phyloP scores from a whole-genome alignment of 2,113 vertebrate species.

The Plestiodon gilberti region DNA sequence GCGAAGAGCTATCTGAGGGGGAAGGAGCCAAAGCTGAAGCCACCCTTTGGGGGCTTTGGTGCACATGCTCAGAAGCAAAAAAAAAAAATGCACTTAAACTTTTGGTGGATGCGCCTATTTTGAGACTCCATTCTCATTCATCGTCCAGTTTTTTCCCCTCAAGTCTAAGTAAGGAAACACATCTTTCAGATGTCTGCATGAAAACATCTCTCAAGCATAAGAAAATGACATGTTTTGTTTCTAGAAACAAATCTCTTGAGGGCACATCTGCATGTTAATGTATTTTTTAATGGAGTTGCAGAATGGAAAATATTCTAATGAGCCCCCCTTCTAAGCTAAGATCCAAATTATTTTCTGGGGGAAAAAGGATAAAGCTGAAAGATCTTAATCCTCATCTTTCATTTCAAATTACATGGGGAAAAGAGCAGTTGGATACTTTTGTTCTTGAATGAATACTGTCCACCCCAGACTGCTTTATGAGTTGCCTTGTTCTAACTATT shows the following conservation, averaged over 20 bases:
- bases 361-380: slow-evolving; percentile 51
- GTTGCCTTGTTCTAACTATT: slow-evolving; percentile 41
- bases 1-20: not conserved
- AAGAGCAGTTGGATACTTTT: slow-evolving; percentile 35
- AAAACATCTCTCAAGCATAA: slow-evolving; percentile 15
- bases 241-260: slow-evolving; percentile 29
- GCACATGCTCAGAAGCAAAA: slow-evolving; percentile 6
- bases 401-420: slow-evolving; percentile 59
- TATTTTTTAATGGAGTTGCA: not conserved
- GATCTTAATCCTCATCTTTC: slow-evolving; percentile 57
- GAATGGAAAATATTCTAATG: slow-evolving; percentile 55
- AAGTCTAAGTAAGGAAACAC: rapidly evolving
- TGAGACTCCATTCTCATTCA: not conserved
- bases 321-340: slow-evolving; percentile 43
- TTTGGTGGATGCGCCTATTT: not conserved
- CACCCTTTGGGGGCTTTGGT: not conserved
- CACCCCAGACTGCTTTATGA: slow-evolving; percentile 23
- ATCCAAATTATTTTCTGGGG: slow-evolving; percentile 57
- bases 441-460: slow-evolving; percentile 44
- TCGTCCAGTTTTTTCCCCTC: rapidly evolving
- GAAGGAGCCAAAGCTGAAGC: not conserved
- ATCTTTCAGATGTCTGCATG: rapidly evolving
- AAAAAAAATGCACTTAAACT: not conserved
- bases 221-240: slow-evolving; percentile 16
- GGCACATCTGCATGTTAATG: slow-evolving; percentile 24